phyloP scores from a whole-genome alignment of 2,113 vertebrate genomes.

The Colaptes auratus region DNA sequence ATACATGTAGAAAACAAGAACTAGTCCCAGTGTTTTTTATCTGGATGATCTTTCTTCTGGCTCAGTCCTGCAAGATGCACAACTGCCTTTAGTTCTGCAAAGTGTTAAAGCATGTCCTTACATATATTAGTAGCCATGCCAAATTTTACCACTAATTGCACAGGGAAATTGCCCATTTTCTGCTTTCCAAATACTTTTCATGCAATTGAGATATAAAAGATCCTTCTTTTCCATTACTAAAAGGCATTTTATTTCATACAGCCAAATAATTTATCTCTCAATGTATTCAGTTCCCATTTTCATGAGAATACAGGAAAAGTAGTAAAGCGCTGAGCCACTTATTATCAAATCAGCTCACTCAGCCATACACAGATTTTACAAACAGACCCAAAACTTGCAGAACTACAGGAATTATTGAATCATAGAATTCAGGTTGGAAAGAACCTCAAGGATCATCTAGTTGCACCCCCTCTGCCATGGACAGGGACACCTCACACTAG shows the following conservation, averaged over 20 bases:
- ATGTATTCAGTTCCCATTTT: background rate
- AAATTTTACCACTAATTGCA: conserved; percentile 6
- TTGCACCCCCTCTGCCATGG: too few relatives aligned
- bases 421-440: too few relatives aligned
- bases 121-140: background rate
- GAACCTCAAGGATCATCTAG: too few relatives aligned
- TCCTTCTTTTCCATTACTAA: background rate
- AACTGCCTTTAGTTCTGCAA: background rate
- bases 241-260: background rate
- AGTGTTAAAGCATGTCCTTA: background rate
- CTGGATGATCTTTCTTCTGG: background rate
- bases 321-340: background rate
- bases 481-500: too few relatives aligned
- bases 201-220: background rate
- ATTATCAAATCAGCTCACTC: background rate
- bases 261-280: background rate
- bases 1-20: background rate
- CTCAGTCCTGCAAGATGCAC: background rate
- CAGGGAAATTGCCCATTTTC: background rate
- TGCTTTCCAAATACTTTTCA: background rate
- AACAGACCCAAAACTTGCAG: background rate
- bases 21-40: background rate
- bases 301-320: background rate
- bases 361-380: background rate
- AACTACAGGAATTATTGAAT: background rate